A percentile compares a stretch with the other conserved stretches of the same genome.
phyloP scores from a whole-genome alignment of 1,140 invertebrate genomes.

The Asobara japonica region DNA sequence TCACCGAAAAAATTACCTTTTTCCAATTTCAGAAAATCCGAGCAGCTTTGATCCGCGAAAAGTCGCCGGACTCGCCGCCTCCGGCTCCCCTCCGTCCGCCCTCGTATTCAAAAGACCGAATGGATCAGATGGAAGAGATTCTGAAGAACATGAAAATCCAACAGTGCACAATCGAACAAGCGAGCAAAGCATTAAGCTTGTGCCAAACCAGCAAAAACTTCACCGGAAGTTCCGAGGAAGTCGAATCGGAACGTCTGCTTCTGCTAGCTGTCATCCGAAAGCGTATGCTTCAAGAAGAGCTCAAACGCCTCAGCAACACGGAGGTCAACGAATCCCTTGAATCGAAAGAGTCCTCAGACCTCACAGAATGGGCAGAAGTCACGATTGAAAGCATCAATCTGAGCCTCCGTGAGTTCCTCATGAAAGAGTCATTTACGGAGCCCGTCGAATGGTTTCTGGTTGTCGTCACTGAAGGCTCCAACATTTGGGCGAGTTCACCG shows the following conservation, averaged over 20 bases:
- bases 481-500: constrained; percentile 42
- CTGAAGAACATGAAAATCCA: constrained; percentile 56
- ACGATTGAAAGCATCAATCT: constrained; percentile 42
- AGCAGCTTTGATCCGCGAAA: not conserved
- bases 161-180: constrained; percentile 59
- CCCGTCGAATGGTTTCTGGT: constrained; percentile 49
- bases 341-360: not conserved
- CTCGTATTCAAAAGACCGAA: not conserved
- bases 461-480: constrained; percentile 36
- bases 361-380: constrained; percentile 34
- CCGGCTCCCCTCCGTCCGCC: not conserved
- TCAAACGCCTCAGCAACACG: constrained; percentile 36
- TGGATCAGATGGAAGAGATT: constrained; percentile 45
- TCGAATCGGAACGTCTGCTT: constrained; percentile 63
- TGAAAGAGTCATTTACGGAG: constrained; percentile 27
- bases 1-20: not conserved
- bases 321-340: not conserved
- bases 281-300: constrained; percentile 45
- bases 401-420: constrained; percentile 33
- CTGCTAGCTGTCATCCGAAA: constrained; percentile 55
- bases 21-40: constrained; percentile 40
- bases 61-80: not conserved
- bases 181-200: constrained; percentile 59
- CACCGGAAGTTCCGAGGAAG: constrained; percentile 48
- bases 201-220: constrained; percentile 59